Evolutionary conservation across 1,140 invertebrate genomes (phyloP), one percentile per base, ranked within the genome.

Genomic region (Drepana arcuata): DNA sequence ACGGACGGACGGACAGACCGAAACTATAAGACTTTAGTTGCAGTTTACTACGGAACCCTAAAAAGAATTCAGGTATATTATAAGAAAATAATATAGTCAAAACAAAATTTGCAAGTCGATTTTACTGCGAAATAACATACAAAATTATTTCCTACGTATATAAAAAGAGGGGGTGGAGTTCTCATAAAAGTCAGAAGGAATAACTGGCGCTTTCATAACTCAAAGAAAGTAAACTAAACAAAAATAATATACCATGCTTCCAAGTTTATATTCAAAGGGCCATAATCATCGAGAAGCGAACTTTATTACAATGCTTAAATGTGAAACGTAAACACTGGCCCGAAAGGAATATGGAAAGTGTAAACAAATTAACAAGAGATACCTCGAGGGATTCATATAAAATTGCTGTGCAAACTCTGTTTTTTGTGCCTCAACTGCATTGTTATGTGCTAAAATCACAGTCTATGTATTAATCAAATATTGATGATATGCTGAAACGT

Each of bases 331-430:
- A 67, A 68, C 61, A 70, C 31, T 45, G 45, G 38, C 43, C 44
- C 44, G 27, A 27, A 44, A 44, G 41, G 48, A 57, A 48, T 47
- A 56, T 54, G 51, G 56, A 46, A 59, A 61, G 48, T 45, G 58
- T 66, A 69, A 69, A 71, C 64, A 71, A 69, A 62, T 66, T 63
- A 70, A 62, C 52, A 47, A 53, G 32, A 53, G 45, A 57, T 52
- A 54, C 42, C 51, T 49, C 40, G 37, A 30, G 39, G 47, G 31
- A 55, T 48, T 58, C 40, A 50, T 35, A 46, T 50, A 41, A 50
- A n/a, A 51, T 51, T 48, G 37, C 18, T 26, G 28, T 24, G 39
- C 39, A 54, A 50, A 54, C 35, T 47, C n/a, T n/a, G n/a, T n/a
- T n/a, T n/a, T n/a, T n/a, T n/a, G n/a, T n/a, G n/a, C n/a, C n/a